Evolutionary conservation across 2,888 invertebrate genomes (phyloP).

Genomic region (Leptogaster cylindrica): DNA sequence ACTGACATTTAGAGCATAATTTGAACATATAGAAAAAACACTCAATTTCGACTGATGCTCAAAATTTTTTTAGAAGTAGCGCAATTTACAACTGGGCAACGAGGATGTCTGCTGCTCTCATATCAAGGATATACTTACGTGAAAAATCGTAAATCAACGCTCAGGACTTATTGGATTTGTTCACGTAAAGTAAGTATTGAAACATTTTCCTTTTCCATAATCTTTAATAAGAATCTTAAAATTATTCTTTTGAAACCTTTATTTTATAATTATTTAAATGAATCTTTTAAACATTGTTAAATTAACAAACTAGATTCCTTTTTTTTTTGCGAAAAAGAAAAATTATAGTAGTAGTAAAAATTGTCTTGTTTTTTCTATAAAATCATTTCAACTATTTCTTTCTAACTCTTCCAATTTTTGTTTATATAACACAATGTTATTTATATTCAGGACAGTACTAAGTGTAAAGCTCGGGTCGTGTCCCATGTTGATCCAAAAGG

Average conservation of each 20-base stretch:
- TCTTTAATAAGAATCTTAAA: not conserved
- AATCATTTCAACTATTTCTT: too few species aligned
- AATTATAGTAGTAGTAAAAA: too few species aligned
- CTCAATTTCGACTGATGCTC: too few species aligned
- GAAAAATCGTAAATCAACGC: conserved; percentile 58
- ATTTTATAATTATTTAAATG: not conserved
- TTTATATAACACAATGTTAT: not conserved
- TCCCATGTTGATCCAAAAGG: conserved; percentile 54
- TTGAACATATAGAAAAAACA: too few species aligned
- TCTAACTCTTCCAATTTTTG: too few species aligned
- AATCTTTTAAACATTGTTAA: not conserved
- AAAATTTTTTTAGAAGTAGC: conserved; percentile 57
- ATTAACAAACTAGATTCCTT: not conserved
- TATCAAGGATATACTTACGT: conserved; percentile 57
- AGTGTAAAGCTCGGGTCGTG: conserved; percentile 58
- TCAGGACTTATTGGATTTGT: conserved; percentile 61
- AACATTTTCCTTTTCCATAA: not conserved
- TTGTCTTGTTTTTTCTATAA: too few species aligned
- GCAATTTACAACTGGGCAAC: conserved; percentile 59
- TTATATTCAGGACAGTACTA: conserved; percentile 55
- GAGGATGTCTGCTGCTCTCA: conserved; percentile 57
- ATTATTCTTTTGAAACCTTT: not conserved
- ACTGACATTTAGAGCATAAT: too few species aligned
- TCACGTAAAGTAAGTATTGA: conserved; percentile 56
- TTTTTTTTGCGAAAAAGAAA: not conserved